phyloP scores from a whole-genome alignment of 2,113 vertebrate genomes.

The Eptesicus fuscus region DNA sequence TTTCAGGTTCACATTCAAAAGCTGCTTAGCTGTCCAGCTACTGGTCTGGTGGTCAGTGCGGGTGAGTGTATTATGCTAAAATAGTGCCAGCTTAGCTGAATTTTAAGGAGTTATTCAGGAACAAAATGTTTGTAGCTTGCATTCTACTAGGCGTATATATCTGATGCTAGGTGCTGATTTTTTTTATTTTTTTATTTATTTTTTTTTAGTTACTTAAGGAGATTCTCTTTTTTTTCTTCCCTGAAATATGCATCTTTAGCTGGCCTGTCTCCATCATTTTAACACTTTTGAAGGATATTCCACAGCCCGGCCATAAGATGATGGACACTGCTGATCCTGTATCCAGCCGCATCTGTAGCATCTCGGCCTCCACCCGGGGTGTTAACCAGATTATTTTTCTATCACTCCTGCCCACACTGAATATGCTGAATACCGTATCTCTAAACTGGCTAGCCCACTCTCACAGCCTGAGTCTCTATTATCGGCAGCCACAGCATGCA shows the following conservation, averaged over 20 bases:
- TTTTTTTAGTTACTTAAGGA: constrained; percentile 39
- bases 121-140: not conserved
- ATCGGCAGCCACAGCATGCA: constrained; percentile 71
- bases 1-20: constrained; percentile 65
- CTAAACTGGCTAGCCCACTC: constrained; percentile 70
- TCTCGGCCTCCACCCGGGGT: constrained; percentile 74
- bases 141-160: not conserved
- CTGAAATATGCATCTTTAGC: constrained; percentile 41
- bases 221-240: not conserved
- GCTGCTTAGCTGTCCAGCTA: constrained; percentile 28
- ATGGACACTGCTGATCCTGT: constrained; percentile 66
- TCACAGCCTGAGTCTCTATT: constrained; percentile 69
- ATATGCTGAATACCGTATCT: constrained; percentile 66
- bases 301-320: constrained; percentile 54
- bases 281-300: constrained; percentile 43
- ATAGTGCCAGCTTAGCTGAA: not conserved
- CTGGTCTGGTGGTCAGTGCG: constrained; percentile 8
- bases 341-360: constrained; percentile 70
- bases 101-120: constrained; percentile 36
- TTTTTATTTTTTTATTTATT: not conserved
- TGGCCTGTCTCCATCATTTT: constrained; percentile 4
- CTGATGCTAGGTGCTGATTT: not conserved
- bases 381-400: constrained; percentile 81
- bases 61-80: not conserved
- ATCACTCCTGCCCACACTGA: constrained; percentile 70